These are phyloP conservation scores for Limnephilus lunatus DNA, from an alignment of 2,888 invertebrate species.

Conservation along the genomic window DNA sequence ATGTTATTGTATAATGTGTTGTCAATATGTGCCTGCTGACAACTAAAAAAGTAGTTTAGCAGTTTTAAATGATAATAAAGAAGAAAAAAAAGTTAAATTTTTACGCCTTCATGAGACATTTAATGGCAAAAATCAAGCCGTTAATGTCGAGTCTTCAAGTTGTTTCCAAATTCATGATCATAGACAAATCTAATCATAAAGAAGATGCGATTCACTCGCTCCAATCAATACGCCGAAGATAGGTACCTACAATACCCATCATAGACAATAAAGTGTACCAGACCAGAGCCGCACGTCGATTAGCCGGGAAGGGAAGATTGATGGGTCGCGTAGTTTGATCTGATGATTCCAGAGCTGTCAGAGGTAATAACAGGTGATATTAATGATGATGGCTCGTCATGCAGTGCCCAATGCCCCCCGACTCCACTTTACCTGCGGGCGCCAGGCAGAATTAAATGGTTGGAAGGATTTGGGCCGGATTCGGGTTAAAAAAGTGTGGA, in stretches of 20 bases:
- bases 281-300: slow-evolving; percentile 36
- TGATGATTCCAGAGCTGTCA: slow-evolving; percentile 62
- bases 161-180: too few species aligned
- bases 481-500: not conserved
- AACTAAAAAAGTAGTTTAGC: too few species aligned
- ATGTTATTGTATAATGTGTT: too few species aligned
- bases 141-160: too few species aligned
- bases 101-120: too few species aligned
- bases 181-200: not conserved
- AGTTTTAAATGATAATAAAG: too few species aligned
- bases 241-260: not conserved
- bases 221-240: not conserved
- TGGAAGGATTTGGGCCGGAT: not conserved
- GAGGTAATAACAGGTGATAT: slow-evolving; percentile 56
- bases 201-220: not conserved
- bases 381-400: slow-evolving; percentile 52
- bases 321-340: slow-evolving; percentile 57
- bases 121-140: too few species aligned
- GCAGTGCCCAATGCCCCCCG: not conserved
- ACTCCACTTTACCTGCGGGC: slow-evolving; percentile 2
- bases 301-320: slow-evolving; percentile 54
- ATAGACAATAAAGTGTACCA: not conserved
- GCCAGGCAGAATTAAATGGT: slow-evolving; percentile 22
- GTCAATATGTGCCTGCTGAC: too few species aligned
- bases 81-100: too few species aligned